Base-by-base conservation (phyloP, 2,797 vertebrate genomes). In the Phoxinus dragarum region DNA sequence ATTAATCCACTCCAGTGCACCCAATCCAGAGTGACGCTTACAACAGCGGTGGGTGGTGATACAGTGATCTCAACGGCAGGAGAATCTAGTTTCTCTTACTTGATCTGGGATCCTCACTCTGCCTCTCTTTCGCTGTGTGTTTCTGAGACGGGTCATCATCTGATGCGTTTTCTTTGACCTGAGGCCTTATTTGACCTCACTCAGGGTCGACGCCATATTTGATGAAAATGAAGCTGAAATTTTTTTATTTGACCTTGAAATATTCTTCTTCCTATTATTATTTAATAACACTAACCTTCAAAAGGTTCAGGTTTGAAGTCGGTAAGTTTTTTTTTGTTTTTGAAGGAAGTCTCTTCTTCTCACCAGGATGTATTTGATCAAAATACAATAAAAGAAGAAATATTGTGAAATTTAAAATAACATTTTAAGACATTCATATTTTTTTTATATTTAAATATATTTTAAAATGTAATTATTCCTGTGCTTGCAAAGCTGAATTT, bases 1-100 rank as follows among this genome's bases (percentile, higher is more conserved):
- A 84, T 90, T 90, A 90, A 90, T 89, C 86, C 86, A 89, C 88
- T 89, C 88, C 84, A 82, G 81, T 84, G 88, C 87, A 82, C 84
- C 75, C 84, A 81, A 89, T 89, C 80, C 88, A 86, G 90, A 89
- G 88, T 89, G 88, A 86, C 89, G 84, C 88, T 89, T 56, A 74
- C 81, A 87, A 84, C 84, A 77, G 67, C 27, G n/a, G 88, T 87
- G 82, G 87, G 84, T 81, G 87, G 81, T 79, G 86, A 90, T 87
- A 86, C 75, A 86, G 67, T 73, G 88, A 89, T 89, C 86, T 89
- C 73, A 84, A 71, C 38, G 67, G 82, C 84, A 49, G 69, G 80
- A 84, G 61, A 89, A 87, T 84, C 68, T 68, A 61, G 44, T 86
- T 72, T 36, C 72, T 61, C n/a, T 81, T 69, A 34, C 42, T 81